Evolutionary conservation across 2,888 invertebrate species (phyloP).

Genomic region (Sarcophaga subvicina): DNA sequence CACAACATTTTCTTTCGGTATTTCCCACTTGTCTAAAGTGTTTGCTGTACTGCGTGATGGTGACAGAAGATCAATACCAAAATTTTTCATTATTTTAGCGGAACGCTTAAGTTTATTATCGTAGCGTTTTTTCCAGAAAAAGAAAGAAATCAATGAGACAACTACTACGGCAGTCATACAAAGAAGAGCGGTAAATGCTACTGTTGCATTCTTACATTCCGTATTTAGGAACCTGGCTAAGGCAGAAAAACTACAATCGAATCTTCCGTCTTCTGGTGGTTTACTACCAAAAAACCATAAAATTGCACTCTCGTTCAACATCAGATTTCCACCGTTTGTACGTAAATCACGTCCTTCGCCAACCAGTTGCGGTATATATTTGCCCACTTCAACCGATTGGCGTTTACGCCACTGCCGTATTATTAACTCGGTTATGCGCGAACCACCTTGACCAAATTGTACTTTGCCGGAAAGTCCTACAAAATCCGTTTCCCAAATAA

Average conservation of each 20-base stretch:
- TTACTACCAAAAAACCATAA: slow-evolving; percentile 84
- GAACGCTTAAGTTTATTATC: slow-evolving; percentile 86
- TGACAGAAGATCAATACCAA: slow-evolving; percentile 85
- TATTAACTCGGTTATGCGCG: slow-evolving; percentile 85
- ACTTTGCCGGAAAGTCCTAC: slow-evolving; percentile 89
- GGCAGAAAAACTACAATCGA: slow-evolving; percentile 86
- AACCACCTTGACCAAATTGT: slow-evolving; percentile 87
- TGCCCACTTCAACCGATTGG: slow-evolving; percentile 83
- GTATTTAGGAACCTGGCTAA: slow-evolving; percentile 87
- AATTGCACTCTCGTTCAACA: slow-evolving; percentile 84
- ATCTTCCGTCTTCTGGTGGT: slow-evolving; percentile 87
- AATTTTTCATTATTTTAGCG: slow-evolving; percentile 87
- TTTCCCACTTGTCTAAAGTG: slow-evolving; percentile 93
- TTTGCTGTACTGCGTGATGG: slow-evolving; percentile 82
- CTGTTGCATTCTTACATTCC: slow-evolving; percentile 86
- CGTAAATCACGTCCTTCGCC: slow-evolving; percentile 77
- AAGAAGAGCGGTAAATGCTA: slow-evolving; percentile 85
- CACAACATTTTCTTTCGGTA: slow-evolving; percentile 91
- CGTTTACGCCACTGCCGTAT: slow-evolving; percentile 85
- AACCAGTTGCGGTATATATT: slow-evolving; percentile 83
- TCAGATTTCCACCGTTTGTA: slow-evolving; percentile 83
- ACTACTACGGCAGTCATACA: slow-evolving; percentile 82
- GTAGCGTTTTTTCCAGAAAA: slow-evolving; percentile 87
- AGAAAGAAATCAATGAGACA: slow-evolving; percentile 83
- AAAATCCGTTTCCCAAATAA: slow-evolving; percentile 87